Conservation (phyloP, 1,140 invertebrate species). For the Diachasmimorpha longicaudata region DNA sequence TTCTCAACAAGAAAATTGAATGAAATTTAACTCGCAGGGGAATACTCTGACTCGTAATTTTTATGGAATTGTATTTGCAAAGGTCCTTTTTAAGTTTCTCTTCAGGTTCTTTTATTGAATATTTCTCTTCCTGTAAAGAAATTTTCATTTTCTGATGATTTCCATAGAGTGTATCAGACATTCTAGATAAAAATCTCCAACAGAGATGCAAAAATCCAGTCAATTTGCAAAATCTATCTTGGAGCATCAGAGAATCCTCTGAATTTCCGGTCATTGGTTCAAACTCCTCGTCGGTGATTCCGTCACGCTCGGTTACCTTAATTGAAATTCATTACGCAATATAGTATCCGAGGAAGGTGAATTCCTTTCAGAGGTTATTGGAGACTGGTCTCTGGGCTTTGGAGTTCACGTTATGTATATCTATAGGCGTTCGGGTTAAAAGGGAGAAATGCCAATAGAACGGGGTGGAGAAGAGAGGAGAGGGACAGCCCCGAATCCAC, state of each 20-base stretch:
- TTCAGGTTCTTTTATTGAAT: too few species aligned
- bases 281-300: background rate
- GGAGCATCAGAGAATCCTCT: background rate
- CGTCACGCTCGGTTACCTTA: constrained; percentile 21
- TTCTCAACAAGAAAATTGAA: too few species aligned
- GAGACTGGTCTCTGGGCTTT: background rate
- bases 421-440: background rate
- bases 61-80: too few species aligned
- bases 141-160: too few species aligned
- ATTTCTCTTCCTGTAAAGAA: background rate
- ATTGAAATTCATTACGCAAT: constrained; percentile 31
- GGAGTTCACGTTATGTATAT: background rate
- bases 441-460: background rate
- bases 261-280: background rate
- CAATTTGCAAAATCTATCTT: background rate
- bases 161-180: too few species aligned
- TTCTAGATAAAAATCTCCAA: too few species aligned
- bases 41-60: too few species aligned
- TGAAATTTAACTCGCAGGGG: too few species aligned
- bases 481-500: background rate
- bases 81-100: too few species aligned
- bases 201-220: background rate
- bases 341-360: constrained; percentile 1
- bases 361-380: constrained; percentile 19
- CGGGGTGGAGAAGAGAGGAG: too few species aligned